These are phyloP conservation scores for Drosophila albomicans DNA, from an alignment of 1,140 invertebrate species.

Conservation along the genomic window DNA sequence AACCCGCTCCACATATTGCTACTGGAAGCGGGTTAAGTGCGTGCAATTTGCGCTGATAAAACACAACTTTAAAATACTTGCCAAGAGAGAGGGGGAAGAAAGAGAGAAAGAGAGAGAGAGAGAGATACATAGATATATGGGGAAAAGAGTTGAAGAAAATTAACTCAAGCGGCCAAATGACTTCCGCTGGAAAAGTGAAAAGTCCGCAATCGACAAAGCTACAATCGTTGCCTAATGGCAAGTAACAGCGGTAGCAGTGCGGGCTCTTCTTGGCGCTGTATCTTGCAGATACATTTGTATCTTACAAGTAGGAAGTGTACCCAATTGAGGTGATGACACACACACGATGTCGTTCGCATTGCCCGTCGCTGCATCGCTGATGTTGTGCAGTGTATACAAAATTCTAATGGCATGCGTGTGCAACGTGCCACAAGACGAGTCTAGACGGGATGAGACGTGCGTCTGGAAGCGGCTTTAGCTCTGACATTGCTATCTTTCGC, in stretches of 20 bases:
- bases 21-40: conserved; percentile 81
- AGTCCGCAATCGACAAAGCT: conserved; percentile 50
- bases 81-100: background rate
- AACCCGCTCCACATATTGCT: conserved; percentile 68
- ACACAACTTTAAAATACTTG: conserved; percentile 1
- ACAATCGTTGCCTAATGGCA: conserved; percentile 48
- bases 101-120: background rate
- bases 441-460: conserved; percentile 18
- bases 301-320: conserved; percentile 82
- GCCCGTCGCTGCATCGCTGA: conserved; percentile 39
- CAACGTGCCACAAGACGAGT: conserved; percentile 40
- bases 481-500: background rate
- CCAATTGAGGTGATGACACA: conserved; percentile 83
- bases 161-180: conserved; percentile 67
- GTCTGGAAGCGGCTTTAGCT: conserved; percentile 41
- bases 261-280: conserved; percentile 49
- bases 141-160: conserved; percentile 28
- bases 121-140: background rate
- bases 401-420: conserved; percentile 66
- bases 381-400: conserved; percentile 69
- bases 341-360: conserved; percentile 56
- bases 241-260: conserved; percentile 1
- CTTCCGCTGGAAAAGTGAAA: conserved; percentile 75
- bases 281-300: conserved; percentile 75
- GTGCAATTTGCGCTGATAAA: conserved; percentile 79